Conservation (phyloP, 1,140 invertebrate genomes). For the Dufourea novaeangliae region DNA sequence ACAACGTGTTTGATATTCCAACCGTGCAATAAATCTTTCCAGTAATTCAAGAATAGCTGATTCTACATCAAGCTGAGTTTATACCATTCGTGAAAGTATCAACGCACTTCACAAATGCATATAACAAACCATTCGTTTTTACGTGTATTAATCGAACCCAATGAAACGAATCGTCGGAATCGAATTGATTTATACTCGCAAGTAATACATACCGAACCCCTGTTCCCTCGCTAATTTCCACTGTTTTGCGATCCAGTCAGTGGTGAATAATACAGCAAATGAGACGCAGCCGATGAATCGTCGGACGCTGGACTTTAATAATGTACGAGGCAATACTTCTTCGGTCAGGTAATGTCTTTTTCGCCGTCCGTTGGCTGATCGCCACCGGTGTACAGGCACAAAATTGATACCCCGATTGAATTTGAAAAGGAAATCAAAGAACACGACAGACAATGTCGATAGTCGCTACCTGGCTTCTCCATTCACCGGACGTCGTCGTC, state of each 20-base stretch:
- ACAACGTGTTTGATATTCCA: too few relatives aligned
- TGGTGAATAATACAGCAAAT: conserved; percentile 13
- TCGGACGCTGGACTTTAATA: conserved; percentile 8
- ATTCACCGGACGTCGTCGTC: conserved; percentile 56
- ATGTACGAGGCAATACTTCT: conserved; percentile 28
- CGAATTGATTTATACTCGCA: neutral
- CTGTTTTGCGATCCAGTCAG: neutral
- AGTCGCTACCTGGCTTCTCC: conserved; percentile 46
- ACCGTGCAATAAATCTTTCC: too few relatives aligned
- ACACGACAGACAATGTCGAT: conserved; percentile 45
- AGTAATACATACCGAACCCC: neutral
- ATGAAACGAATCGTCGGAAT: neutral
- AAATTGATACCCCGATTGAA: conserved; percentile 60
- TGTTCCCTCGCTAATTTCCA: neutral
- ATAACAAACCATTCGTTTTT: neutral
- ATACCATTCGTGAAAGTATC: neutral
- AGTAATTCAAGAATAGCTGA: too few relatives aligned
- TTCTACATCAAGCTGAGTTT: too few relatives aligned
- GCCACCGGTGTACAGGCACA: neutral
- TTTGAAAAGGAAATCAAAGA: conserved; percentile 31
- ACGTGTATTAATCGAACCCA: neutral
- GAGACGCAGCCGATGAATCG: conserved; percentile 7
- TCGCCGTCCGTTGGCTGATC: neutral
- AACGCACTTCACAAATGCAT: neutral
- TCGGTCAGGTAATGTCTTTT: conserved; percentile 13